phyloP scores from a whole-genome alignment of 2,113 vertebrate species.

The Emydura subglobosa region DNA sequence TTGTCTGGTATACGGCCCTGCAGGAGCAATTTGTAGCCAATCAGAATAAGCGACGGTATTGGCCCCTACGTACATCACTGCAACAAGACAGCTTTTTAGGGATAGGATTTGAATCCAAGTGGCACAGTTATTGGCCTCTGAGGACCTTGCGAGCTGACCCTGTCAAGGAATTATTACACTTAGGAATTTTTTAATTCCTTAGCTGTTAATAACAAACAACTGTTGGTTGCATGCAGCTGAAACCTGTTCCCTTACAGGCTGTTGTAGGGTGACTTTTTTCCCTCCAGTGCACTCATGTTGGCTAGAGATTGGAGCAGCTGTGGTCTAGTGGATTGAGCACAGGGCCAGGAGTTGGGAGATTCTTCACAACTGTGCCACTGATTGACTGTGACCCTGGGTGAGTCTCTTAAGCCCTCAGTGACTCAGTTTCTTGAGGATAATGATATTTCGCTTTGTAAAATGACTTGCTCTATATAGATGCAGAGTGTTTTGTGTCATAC shows the following conservation, averaged over 20 bases:
- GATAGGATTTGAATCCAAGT: neutral
- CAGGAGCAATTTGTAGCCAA: rapidly evolving
- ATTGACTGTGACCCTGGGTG: rapidly evolving
- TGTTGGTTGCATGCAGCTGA: neutral
- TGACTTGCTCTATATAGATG: neutral
- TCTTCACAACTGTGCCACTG: neutral
- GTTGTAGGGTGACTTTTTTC: neutral
- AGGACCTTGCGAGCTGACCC: neutral
- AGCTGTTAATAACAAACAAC: neutral
- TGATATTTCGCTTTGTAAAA: neutral
- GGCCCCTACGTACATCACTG: neutral
- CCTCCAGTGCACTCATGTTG: neutral
- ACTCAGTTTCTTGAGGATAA: neutral
- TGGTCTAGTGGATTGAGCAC: neutral
- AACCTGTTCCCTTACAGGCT: neutral
- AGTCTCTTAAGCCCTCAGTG: neutral
- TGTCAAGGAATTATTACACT: no score
- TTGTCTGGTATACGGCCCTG: rapidly evolving
- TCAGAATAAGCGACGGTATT: rapidly evolving
- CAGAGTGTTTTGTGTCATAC: neutral
- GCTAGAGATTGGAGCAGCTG: neutral
- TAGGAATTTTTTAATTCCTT: neutral
- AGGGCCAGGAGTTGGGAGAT: neutral
- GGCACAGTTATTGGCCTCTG: neutral
- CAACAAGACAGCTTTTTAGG: neutral